Conservation (phyloP, 2,113 vertebrate species). For the Tyto alba region DNA sequence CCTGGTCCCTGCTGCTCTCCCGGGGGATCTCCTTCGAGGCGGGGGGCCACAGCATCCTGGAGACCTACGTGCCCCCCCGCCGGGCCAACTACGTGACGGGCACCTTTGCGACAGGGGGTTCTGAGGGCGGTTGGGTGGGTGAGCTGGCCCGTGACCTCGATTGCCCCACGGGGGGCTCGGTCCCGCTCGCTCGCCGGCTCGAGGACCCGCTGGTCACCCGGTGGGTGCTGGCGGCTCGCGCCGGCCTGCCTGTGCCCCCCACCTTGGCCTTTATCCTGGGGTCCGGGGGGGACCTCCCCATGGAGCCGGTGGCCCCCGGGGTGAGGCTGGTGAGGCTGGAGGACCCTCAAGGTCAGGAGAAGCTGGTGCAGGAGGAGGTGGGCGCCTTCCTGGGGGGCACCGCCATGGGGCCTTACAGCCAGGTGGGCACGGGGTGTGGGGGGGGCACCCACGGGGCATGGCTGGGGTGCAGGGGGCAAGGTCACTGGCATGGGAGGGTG, state of each 20-base stretch:
- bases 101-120: constrained; percentile 2
- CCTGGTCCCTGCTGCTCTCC: constrained; percentile 69
- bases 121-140: constrained; percentile 43
- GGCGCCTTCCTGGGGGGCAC: constrained; percentile 62
- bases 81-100: constrained; percentile 74
- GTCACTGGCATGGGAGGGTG: background rate
- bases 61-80: constrained; percentile 71
- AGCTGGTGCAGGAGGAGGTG: constrained; percentile 63
- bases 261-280: constrained; percentile 72
- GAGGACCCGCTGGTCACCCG: constrained; percentile 70
- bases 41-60: constrained; percentile 72
- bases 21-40: constrained; percentile 74
- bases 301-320: background rate
- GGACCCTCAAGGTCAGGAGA: constrained; percentile 61
- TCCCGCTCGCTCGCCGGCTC: constrained; percentile 60
- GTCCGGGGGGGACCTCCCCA: background rate
- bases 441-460: background rate
- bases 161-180: constrained; percentile 75
- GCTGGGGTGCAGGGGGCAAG: background rate
- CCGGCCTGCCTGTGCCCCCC: constrained; percentile 59
- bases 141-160: constrained; percentile 68
- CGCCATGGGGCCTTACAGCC: constrained; percentile 55
- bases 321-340: constrained; percentile 65
- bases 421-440: constrained; percentile 57
- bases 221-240: constrained; percentile 58